Base-by-base conservation (phyloP, 2,888 invertebrate genomes). In the Gymnoscelis rufifasciata region DNA sequence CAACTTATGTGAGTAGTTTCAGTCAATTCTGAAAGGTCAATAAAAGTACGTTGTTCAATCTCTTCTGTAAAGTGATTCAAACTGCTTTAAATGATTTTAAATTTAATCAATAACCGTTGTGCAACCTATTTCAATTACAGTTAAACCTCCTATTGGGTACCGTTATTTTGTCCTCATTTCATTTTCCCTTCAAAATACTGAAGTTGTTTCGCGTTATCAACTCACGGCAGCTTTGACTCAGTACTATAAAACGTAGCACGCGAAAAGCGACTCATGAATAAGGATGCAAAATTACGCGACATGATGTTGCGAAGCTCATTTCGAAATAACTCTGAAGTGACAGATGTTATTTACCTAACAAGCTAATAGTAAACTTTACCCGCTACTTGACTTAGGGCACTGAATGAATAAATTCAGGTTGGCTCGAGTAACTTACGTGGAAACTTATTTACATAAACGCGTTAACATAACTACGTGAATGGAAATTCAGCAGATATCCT, bases 401-500 rank as follows among this genome's bases (percentile, higher is more conserved):
- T 60, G 65, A 65, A 67, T 68, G 61, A 64, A 67, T 62, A 66
- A 71, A 74, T 71, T 72, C 64, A 61, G 59, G 66, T 60, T 53
- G 68, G 70, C 62, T 64, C 69, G 70, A 71, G 74, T 75, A 75
- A 80, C 68, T 78, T 74, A 67, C 64, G 60, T 60, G 56, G 57
- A 75, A 19, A 75, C 67, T 78, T 74, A 81, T 80, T 79, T 77
- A 71, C 78, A 79, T 80, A 76, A 75, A 72, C 68, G 68, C 68
- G 73, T 71, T 73, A 68, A 61, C 56, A 60, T 61, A 63, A 71
- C 68, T 68, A 68, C 63, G 63, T 66, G 65, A 72, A 68, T 64
- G 64, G 66, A 72, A 72, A 73, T 66, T 68, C 66, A 65, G 62
- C 57, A 65, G 65, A 62, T 71, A 67, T 54, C 47, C 49, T 44